A percentile compares a stretch with the other conserved stretches of the same genome.
Evolutionary conservation across 2,888 invertebrate species (phyloP).

Genomic region (Phymatocera aterrima): DNA sequence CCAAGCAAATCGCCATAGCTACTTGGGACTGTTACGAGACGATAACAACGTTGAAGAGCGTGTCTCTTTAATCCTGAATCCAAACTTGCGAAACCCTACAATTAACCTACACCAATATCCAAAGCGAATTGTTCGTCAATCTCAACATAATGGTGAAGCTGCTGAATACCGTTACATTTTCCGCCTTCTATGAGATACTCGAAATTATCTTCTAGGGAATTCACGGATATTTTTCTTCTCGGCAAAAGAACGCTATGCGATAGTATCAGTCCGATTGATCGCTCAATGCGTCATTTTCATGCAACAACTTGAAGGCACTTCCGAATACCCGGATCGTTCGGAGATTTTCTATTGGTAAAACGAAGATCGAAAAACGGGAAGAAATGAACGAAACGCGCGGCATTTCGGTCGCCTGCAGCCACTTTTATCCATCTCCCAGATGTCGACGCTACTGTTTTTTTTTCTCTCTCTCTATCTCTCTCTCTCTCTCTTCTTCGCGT

Average conservation of each 20-base stretch:
- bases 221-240: no score
- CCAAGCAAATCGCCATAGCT: slow-evolving; percentile 20
- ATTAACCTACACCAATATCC: background rate
- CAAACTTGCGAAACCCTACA: background rate
- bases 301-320: no score
- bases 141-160: background rate
- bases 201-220: no score
- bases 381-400: no score
- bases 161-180: background rate
- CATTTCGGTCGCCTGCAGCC: no score
- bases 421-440: no score
- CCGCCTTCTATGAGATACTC: background rate
- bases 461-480: background rate
- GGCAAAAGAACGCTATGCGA: no score
- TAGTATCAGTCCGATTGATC: no score
- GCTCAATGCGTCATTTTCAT: no score
- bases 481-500: background rate
- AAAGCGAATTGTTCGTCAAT: slow-evolving; percentile 15
- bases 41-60: slow-evolving; percentile 30
- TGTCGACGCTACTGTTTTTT: background rate
- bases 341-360: no score
- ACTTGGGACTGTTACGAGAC: slow-evolving; percentile 21
- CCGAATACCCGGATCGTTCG: no score
- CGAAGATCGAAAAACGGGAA: no score
- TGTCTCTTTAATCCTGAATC: slow-evolving; percentile 1